Conservation (phyloP, 53 echinoderm and acorn worm genomes). For the Mesocentrotus franciscanus region DNA sequence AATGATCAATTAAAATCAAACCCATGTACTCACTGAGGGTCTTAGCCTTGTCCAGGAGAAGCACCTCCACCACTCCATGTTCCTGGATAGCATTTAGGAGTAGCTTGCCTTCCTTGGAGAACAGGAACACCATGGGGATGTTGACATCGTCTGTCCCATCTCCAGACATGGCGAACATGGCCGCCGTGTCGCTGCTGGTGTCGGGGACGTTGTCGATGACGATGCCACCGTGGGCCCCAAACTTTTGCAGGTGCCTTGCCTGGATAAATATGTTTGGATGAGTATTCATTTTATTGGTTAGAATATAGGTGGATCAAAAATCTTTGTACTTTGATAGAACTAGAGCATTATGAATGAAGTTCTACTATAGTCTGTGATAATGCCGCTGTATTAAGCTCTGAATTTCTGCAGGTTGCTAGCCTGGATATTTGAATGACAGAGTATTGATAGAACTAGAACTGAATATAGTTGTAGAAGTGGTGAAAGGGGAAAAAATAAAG, state of each 20-base stretch:
- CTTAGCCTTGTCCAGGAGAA: conserved; percentile 83
- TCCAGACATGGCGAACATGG: conserved; percentile 96
- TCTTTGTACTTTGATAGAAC: too few species aligned
- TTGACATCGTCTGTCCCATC: conserved; percentile 88
- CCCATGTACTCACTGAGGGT: conserved; percentile 64
- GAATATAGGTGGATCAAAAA: too few species aligned
- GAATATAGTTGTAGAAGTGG: too few species aligned
- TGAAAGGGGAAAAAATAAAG: too few species aligned
- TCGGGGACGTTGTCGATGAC: conserved; percentile 84
- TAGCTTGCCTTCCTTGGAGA: conserved; percentile 92
- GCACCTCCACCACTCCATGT: conserved; percentile 75
- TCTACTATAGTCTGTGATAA: too few species aligned
- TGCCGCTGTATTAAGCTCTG: too few species aligned
- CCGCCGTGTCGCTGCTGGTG: conserved; percentile 85
- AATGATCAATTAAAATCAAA: background rate
- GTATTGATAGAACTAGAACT: too few species aligned
- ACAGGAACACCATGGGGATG: conserved; percentile 90
- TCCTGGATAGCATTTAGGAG: conserved; percentile 80
- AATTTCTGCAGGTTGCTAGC: too few species aligned
- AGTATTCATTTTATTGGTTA: too few species aligned
- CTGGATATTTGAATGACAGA: too few species aligned
- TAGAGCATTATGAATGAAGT: too few species aligned
- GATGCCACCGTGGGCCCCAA: conserved; percentile 87
- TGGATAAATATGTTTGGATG: conserved; percentile 28
- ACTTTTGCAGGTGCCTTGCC: conserved; percentile 82